phyloP scores from a whole-genome alignment of 30 jellyfish, hydroid and myxozoan species.

The Turritopsis dohrnii region DNA sequence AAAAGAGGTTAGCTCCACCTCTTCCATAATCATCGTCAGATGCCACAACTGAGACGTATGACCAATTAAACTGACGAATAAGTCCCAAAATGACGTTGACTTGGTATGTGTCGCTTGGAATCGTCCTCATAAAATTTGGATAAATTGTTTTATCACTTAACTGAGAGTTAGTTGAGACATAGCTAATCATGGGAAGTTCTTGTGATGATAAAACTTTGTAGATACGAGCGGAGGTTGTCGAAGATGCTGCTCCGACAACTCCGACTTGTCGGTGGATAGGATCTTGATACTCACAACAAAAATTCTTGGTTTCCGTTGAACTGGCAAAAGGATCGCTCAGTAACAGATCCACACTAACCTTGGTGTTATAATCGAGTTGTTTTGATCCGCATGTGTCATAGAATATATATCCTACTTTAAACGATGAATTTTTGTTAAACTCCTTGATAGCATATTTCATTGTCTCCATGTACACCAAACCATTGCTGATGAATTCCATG shows the following conservation, averaged over 20 bases:
- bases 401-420: not conserved
- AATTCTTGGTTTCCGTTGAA: not conserved
- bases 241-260: slow-evolving; percentile 71
- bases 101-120: slow-evolving; percentile 63
- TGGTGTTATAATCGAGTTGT: not conserved
- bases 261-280: not conserved
- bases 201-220: slow-evolving; percentile 42
- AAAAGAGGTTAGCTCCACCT: slow-evolving; percentile 34
- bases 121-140: slow-evolving; percentile 58
- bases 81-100: slow-evolving; percentile 59
- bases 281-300: not conserved
- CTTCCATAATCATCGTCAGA: slow-evolving; percentile 71
- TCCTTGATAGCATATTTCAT: not conserved
- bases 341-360: not conserved
- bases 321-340: not conserved
- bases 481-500: not conserved
- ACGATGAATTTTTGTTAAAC: not conserved
- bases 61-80: slow-evolving; percentile 42
- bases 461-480: not conserved
- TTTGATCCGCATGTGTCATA: not conserved
- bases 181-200: slow-evolving; percentile 51
- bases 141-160: slow-evolving; percentile 42
- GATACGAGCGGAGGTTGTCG: slow-evolving; percentile 52
- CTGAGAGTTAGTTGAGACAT: slow-evolving; percentile 50
- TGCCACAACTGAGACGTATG: slow-evolving; percentile 52